A percentile compares a stretch with the other conserved stretches of the same genome.
Conservation (phyloP, 1,140 invertebrate genomes). For the Bathynomus jamesi region DNA sequence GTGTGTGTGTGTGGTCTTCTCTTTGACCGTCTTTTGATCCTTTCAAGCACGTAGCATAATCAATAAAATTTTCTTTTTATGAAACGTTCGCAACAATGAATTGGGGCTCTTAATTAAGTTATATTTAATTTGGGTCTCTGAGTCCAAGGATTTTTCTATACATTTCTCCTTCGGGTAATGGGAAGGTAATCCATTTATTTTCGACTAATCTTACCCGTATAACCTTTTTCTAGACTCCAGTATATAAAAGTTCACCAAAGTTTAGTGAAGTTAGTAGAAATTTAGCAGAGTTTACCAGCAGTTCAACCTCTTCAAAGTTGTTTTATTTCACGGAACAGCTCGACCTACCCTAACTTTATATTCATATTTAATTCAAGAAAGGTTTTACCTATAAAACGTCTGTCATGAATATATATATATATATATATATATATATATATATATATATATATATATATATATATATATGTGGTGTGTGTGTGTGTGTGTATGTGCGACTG, state of each 20-base stretch:
- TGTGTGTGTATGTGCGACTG: background rate
- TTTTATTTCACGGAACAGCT: background rate
- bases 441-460: constrained; percentile 2
- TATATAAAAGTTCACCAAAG: background rate
- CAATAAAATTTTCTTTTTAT: too few relatives aligned
- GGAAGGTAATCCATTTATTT: background rate
- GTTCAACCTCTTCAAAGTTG: background rate
- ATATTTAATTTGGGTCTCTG: too few relatives aligned
- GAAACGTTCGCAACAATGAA: too few relatives aligned
- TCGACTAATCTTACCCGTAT: background rate
- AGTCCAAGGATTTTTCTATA: too few relatives aligned
- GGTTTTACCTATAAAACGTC: background rate
- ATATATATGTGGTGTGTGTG: background rate
- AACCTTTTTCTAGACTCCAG: background rate
- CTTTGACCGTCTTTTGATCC: too few relatives aligned
- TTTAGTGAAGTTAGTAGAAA: background rate
- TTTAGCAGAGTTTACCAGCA: background rate
- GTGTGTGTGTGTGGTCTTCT: too few relatives aligned
- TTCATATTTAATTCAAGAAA: background rate
- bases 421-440: constrained; percentile 2
- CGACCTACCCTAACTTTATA: background rate
- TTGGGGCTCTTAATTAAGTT: too few relatives aligned
- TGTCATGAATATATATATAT: background rate
- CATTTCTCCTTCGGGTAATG: too few relatives aligned
- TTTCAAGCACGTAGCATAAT: too few relatives aligned